Base-by-base conservation (phyloP, 2,113 vertebrate species). In the Origma solitaria region DNA sequence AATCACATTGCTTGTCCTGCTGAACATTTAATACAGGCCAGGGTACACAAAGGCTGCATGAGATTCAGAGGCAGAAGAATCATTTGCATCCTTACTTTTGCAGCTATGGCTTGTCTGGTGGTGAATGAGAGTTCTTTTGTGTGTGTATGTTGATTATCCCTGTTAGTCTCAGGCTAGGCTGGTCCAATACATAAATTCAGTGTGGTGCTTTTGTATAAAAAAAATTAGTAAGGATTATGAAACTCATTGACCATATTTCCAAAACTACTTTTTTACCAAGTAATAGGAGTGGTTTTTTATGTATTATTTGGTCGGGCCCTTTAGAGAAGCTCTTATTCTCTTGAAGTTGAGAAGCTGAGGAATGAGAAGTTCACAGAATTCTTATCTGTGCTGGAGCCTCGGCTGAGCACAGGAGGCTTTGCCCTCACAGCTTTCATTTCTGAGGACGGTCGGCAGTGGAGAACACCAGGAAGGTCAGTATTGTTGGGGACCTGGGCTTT, bases 381-480 rank as follows among this genome's bases (percentile, higher is more conserved):
- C 49, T 28, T 53, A 10, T 35, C n/a, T 40, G 10, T 61, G 20
- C 40, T n/a, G 20, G 40, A 62, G n/a, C 16, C 20, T 62, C 30
- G 60, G 49, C 2, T 3, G 42, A 71, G 30, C 25, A 50, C 51
- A 66, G 30, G 42, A 31, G 30, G 35, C 51, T 35, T 75, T 50
- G 11, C 31, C 13, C 16, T 49, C 35, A 40, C 20, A 75, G 11
- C 17, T 3, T 7, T n/a, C 0, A 1, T 40, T 50, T 50, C 25
- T 57, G 35, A 66, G 21, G 16, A 58, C 9, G 13, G 17, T 25
- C 42, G 50, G 35, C 20, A 66, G 44, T 30, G 40, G 10, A 65
- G 35, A 75, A 20, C 12, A 40, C 16, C 42, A 35, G 51, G 9
- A n/a, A 25, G 24, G 24, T 42, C 51, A 50, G 31, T 57, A 35